Conservation (phyloP, 1,140 invertebrate species). For the Euura saliciscinereae region DNA sequence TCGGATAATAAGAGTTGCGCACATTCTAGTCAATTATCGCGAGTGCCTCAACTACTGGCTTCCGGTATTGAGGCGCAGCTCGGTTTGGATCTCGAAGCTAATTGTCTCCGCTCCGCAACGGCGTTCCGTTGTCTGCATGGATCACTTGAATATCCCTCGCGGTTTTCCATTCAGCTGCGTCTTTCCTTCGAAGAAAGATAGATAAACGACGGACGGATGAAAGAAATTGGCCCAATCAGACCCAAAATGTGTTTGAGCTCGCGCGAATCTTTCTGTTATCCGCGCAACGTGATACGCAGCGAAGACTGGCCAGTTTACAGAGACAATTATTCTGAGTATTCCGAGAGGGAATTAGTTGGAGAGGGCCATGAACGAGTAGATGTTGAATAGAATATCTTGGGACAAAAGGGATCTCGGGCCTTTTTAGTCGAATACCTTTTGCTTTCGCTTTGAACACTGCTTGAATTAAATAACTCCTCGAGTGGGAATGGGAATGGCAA, state of each 20-base stretch:
- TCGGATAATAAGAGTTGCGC: not conserved
- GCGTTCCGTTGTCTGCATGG: too few species aligned
- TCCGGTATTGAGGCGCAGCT: not conserved
- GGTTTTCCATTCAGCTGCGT: too few species aligned
- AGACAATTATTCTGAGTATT: too few species aligned
- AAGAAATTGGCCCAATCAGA: too few species aligned
- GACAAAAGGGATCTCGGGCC: not conserved
- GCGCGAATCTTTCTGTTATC: too few species aligned
- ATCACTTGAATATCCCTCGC: too few species aligned
- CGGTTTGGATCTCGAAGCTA: not conserved
- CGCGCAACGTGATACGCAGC: too few species aligned
- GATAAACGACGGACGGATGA: too few species aligned
- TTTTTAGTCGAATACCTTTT: not conserved
- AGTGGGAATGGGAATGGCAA: not conserved
- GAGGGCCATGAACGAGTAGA: not conserved
- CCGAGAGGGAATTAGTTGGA: not conserved
- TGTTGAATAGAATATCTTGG: not conserved
- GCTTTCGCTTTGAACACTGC: not conserved
- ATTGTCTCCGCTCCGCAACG: not conserved
- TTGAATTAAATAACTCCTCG: slow-evolving; percentile 4
- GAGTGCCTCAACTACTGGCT: not conserved
- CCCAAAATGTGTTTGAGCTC: too few species aligned
- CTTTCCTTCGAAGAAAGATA: too few species aligned
- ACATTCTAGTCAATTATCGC: not conserved
- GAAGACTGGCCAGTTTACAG: too few species aligned